Evolutionary conservation across 2,113 vertebrate species (phyloP), one percentile per base, ranked within the genome.

Genomic region (Maccullochella peelii): DNA sequence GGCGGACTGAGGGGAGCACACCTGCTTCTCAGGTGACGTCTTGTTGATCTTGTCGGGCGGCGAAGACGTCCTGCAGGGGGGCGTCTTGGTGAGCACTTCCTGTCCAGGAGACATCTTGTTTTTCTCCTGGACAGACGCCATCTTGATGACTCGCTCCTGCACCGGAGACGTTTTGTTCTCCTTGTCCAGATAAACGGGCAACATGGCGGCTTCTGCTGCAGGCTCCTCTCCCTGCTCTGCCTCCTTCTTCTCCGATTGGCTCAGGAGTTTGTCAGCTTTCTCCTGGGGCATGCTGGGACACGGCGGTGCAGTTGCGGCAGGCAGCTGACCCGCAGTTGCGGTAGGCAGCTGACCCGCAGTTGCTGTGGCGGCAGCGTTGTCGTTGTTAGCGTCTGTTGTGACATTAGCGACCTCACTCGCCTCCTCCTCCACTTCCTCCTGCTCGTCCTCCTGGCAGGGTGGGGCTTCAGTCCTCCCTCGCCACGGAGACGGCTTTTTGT

Each of bases 401-500:
- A 69, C 44, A 4, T 54, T 80, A 50, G 47, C 0, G 1, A 63
- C 61, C 69, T 87, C 89, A 9, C 12, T 44, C 0, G 5, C 14
- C 18, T 50, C 69, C 55, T 65, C 27, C 57, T 38, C 20, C 36
- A 0, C 40, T 27, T 82, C 77, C 27, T 8, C 30, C 27, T 20
- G 3, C 18, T 63, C 61, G 2, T 69, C 47, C 2, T 66, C 2
- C 44, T 78, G 80, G 87, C 87, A 87, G 89, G 88, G 36, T 0
- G 33, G 79, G 23, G 61, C 59, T 15, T 92, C 90, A 0, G 74
- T 92, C 87, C 94, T 93, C 80, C 95, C 96, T 90, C 95, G 96
- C 94, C 95, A 97, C 2, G 94, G 85, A 0, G 69, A 82, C 5
- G 84, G 89, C 84, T 93, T 96, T 88, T 97, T 97, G 92, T 93